A percentile compares a stretch with the other conserved stretches of the same genome.
Conservation (phyloP, 2,113 vertebrate genomes). For the Axis porcinus region DNA sequence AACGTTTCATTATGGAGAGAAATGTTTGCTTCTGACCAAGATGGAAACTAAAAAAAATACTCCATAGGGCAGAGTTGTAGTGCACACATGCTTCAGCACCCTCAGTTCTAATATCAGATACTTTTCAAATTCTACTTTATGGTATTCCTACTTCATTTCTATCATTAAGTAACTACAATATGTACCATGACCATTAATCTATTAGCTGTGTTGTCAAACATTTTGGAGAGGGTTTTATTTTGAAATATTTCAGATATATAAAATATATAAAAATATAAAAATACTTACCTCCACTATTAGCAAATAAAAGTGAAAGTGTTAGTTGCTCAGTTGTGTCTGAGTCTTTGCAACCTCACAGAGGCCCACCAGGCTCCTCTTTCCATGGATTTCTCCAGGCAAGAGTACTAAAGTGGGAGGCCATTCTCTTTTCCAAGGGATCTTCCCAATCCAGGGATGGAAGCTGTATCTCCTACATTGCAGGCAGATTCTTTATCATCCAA, state of each 20-base stretch:
- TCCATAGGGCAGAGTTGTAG: background rate
- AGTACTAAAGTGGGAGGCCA: background rate
- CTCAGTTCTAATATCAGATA: background rate
- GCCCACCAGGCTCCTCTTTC: background rate
- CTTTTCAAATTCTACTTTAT: background rate
- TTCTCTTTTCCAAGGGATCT: background rate
- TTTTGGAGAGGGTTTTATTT: background rate
- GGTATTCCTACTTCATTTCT: background rate
- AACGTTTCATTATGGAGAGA: background rate
- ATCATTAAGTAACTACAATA: background rate
- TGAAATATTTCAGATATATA: background rate
- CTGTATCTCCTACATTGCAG: background rate
- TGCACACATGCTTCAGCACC: rapidly evolving
- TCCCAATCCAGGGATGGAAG: background rate
- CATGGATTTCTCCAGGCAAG: background rate
- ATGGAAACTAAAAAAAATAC: background rate
- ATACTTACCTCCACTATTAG: background rate
- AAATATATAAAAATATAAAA: background rate
- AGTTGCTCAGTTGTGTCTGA: background rate
- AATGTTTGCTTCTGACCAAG: background rate
- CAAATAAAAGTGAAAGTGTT: background rate
- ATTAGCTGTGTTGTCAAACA: background rate
- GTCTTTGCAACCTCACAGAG: background rate
- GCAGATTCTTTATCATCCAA: background rate
- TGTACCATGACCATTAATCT: background rate